These are phyloP conservation scores for Aphidius ervi DNA, from an alignment of 1,140 invertebrate genomes.

Conservation along the genomic window DNA sequence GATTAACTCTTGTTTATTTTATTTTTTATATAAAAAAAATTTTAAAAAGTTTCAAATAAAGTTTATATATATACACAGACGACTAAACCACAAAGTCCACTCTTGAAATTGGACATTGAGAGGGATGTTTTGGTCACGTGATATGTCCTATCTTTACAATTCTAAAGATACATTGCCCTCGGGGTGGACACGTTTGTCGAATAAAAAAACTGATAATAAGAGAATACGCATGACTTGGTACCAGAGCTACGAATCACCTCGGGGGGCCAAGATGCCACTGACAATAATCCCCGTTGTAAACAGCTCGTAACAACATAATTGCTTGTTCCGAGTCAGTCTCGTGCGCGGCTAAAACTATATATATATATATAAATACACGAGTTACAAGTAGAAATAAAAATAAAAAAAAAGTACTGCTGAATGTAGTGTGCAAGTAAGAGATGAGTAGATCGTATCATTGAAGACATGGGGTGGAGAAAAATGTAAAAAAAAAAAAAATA, in stretches of 20 bases:
- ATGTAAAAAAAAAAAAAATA: conserved; percentile 30
- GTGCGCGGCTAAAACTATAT: conserved; percentile 11
- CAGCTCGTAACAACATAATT: conserved; percentile 55
- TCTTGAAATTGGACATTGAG: background rate
- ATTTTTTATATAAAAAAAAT: too few relatives aligned
- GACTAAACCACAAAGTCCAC: too few relatives aligned
- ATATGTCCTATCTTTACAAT: background rate
- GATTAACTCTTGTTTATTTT: too few relatives aligned
- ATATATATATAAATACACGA: conserved; percentile 1
- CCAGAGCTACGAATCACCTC: conserved; percentile 31
- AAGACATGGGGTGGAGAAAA: background rate
- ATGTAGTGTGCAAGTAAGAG: too few relatives aligned
- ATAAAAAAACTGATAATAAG: conserved; percentile 47
- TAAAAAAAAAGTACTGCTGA: background rate
- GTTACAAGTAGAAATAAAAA: background rate
- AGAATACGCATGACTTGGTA: conserved; percentile 23
- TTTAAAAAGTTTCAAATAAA: too few relatives aligned
- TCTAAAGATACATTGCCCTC: background rate
- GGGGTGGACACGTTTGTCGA: conserved; percentile 26
- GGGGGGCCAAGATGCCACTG: conserved; percentile 48
- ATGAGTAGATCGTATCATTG: too few relatives aligned
- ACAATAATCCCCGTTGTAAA: conserved; percentile 55
- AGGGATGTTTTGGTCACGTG: background rate
- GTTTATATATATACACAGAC: too few relatives aligned
- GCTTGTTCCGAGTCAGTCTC: conserved; percentile 41